Conservation (phyloP, 2,888 invertebrate species). For the Harpagoxenus sublaevis region DNA sequence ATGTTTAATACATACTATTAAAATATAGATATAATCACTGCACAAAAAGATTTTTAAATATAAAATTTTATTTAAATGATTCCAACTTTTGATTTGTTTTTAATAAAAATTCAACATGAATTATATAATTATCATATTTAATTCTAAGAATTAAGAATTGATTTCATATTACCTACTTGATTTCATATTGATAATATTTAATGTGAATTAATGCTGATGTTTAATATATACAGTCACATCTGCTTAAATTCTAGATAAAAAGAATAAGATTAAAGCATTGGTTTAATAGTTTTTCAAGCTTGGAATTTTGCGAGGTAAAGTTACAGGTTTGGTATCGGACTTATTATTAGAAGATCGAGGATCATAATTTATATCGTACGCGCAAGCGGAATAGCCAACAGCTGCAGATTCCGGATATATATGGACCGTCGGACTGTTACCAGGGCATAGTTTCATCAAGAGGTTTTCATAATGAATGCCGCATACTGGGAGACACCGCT, state of each 20-base stretch:
- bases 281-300: not conserved
- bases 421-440: constrained; percentile 66
- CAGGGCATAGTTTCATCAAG: constrained; percentile 71
- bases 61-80: not conserved
- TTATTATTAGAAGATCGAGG: constrained; percentile 53
- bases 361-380: constrained; percentile 69
- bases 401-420: constrained; percentile 65
- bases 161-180: not conserved
- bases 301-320: not conserved
- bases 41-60: not conserved
- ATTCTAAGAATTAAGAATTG: not conserved
- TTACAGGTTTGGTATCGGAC: not conserved
- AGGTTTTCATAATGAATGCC: constrained; percentile 80
- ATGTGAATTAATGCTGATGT: not conserved
- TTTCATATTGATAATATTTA: not conserved
- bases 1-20: not conserved
- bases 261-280: not conserved
- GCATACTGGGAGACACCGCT: constrained; percentile 77
- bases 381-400: constrained; percentile 41
- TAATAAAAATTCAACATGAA: not conserved
- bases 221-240: not conserved
- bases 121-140: constrained; percentile 1
- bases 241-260: not conserved
- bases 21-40: not conserved
- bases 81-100: not conserved